Percentiles rank a stretch among this genome's conserved stretches.
phyloP scores from a whole-genome alignment of 2,113 vertebrate genomes.

The Centropus bengalensis region DNA sequence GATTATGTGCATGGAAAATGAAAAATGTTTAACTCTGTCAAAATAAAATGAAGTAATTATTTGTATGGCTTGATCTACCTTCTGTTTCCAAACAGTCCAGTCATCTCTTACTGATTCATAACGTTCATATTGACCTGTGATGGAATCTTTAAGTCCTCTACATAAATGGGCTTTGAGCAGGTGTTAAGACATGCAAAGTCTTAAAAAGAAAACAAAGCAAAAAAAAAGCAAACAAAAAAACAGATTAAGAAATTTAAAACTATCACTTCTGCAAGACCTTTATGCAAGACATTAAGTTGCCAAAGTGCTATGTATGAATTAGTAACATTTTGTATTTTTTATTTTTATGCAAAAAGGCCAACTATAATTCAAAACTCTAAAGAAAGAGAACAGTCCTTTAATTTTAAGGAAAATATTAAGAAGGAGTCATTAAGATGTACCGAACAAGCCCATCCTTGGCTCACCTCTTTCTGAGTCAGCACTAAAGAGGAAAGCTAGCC shows the following conservation, averaged over 20 bases:
- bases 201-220: background rate
- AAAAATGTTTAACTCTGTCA: background rate
- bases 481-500: background rate
- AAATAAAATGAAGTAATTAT: background rate
- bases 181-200: background rate
- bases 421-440: background rate
- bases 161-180: background rate
- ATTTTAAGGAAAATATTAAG: background rate
- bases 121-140: background rate
- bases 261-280: background rate
- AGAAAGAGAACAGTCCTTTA: background rate
- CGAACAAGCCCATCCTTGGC: background rate
- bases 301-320: background rate
- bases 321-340: background rate
- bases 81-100: background rate
- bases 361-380: background rate
- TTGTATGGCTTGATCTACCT: background rate
- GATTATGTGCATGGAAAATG: background rate
- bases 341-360: background rate
- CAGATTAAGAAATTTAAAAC: background rate
- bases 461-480: background rate
- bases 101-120: background rate
- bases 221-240: background rate
- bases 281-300: background rate
- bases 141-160: background rate